These are phyloP conservation scores for rabbit (Oryctolagus cuniculus) DNA, from an alignment of 2,113 vertebrate species.

Conservation along the genomic window mOryCun1.1 NC_091448.1:43688001-43688500, in stretches of 20 bases:
- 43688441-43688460: slow-evolving; percentile 68
- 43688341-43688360: slow-evolving; percentile 63
- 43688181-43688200: slow-evolving; percentile 56
- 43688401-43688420: slow-evolving; percentile 11
- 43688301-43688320: slow-evolving; percentile 58
- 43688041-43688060: slow-evolving; percentile 71
- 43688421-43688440: slow-evolving; percentile 64
- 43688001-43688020: slow-evolving; percentile 82
- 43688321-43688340: slow-evolving; percentile 59
- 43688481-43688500: slow-evolving; percentile 57
- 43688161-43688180: slow-evolving; percentile 60
- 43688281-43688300: slow-evolving; percentile 47
- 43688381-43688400: neutral
- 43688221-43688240: neutral
- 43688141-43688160: slow-evolving; percentile 70
- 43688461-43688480: slow-evolving; percentile 61
- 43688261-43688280: slow-evolving; percentile 56
- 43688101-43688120: slow-evolving; percentile 76
- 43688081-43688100: slow-evolving; percentile 78
- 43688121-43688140: slow-evolving; percentile 64
- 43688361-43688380: slow-evolving; percentile 61
- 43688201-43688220: neutral
- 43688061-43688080: slow-evolving; percentile 73
- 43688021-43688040: slow-evolving; percentile 80
- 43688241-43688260: neutral